Evolutionary conservation across 2,797 vertebrate species (phyloP), one percentile per base, ranked within the genome.

Genomic region (Gymnocypris eckloni): DNA sequence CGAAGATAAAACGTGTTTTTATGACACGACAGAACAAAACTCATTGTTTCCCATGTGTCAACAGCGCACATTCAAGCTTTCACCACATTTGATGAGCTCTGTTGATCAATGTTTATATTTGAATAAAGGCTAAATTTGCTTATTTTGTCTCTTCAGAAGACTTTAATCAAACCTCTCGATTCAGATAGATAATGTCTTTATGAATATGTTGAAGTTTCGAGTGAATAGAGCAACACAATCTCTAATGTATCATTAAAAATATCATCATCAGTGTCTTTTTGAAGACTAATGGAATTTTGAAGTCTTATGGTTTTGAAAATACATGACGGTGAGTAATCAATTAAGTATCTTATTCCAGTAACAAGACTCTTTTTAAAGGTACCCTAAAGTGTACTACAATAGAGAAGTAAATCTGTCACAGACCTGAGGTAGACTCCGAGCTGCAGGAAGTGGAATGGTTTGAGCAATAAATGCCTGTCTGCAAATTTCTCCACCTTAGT

Each of bases 401-500:
- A 5, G 9, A 37, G 18, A 80, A 48, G 8, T 6, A 33, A 45
- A 66, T 3, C 1, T 50, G 1, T n/a, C 18, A 82, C 86, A 16
- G 28, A 95, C 95, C 95, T 95, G 85, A 95, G 33, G 69, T 90
- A 94, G 64, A 94, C 86, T 33, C 94, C 95, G 20, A 95, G 86
- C 90, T 95, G 95, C 12, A 92, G 43, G 2, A 93, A 5, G 16
- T 96, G 95, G 0, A 95, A 82, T 0, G 85, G 7, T 8, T 12
- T 82, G 4, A 94, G 87, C 18, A 83, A 84, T 0, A 0, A 0
- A 4, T 0, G 0, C 2, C 2, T 85, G 0, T 8, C 2, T n/a
- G 91, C 56, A 16, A 8, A 59, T 0, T 13, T 59, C 45, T 94
- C 93, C 3, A 89, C 80, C 0, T 0, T 11, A 0, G 92, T 93